Conservation (phyloP, 1,140 invertebrate species). For the Goniozus legneri region DNA sequence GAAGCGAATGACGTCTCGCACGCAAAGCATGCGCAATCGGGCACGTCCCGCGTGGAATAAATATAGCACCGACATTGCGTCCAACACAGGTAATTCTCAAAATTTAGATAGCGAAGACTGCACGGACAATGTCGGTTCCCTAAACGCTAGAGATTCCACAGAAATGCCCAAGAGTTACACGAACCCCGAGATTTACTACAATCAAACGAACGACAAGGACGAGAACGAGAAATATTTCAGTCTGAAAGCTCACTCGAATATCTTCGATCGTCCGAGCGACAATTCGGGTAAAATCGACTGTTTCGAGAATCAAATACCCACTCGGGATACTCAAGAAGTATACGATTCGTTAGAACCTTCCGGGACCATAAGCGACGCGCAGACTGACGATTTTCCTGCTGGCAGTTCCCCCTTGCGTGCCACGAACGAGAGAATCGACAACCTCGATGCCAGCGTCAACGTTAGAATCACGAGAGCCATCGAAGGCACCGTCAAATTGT, state of each 20-base stretch:
- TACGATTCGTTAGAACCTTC: conserved; percentile 41
- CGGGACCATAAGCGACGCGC: conserved; percentile 9
- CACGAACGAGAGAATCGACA: conserved; percentile 13
- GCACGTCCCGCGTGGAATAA: conserved; percentile 41
- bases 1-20: conserved; percentile 39
- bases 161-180: conserved; percentile 17
- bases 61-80: conserved; percentile 26
- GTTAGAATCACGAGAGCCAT: conserved; percentile 42
- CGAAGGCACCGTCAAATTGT: conserved; percentile 46
- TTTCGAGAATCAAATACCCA: conserved; percentile 34
- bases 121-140: neutral
- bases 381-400: conserved; percentile 12
- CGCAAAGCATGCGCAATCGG: conserved; percentile 45
- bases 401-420: neutral
- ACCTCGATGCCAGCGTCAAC: conserved; percentile 31
- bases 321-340: conserved; percentile 35
- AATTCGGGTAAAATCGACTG: conserved; percentile 6
- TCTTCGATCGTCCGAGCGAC: neutral
- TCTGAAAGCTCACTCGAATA: conserved; percentile 15
- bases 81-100: neutral
- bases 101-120: neutral
- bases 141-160: neutral
- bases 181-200: no score
- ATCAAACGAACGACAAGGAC: conserved; percentile 15
- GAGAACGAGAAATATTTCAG: conserved; percentile 30